Evolutionary conservation across 2,888 invertebrate genomes (phyloP).

Genomic region (Sialis lutaria): DNA sequence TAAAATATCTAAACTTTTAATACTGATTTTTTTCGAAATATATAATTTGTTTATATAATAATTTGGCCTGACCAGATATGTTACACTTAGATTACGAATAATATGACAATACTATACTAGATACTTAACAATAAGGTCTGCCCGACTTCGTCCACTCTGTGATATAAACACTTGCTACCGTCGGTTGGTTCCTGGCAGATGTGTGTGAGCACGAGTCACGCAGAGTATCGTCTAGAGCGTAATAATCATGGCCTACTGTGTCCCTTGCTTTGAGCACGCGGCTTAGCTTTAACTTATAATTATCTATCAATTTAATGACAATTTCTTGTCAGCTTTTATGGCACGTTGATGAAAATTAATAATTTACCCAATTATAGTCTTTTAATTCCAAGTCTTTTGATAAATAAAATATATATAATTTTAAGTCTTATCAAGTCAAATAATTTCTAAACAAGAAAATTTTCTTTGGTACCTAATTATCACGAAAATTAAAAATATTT

Average conservation of each 20-base stretch:
- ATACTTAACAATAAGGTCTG: slow-evolving; percentile 2
- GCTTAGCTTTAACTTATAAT: slow-evolving; percentile 2
- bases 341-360: slow-evolving; percentile 5
- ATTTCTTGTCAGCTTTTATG: slow-evolving; percentile 4
- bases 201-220: too few species aligned
- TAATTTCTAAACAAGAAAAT: slow-evolving; percentile 4
- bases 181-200: too few species aligned
- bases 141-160: not conserved
- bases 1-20: slow-evolving; percentile 5
- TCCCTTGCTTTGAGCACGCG: slow-evolving; percentile 4
- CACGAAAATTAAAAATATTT: slow-evolving; percentile 6
- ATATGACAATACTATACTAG: slow-evolving; percentile 1
- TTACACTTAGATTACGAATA: slow-evolving; percentile 5
- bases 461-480: slow-evolving; percentile 7
- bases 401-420: slow-evolving; percentile 1
- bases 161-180: too few species aligned
- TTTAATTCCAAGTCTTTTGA: slow-evolving; percentile 5
- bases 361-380: slow-evolving; percentile 3
- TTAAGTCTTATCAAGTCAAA: slow-evolving; percentile 4
- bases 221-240: not conserved
- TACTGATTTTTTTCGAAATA: slow-evolving; percentile 6
- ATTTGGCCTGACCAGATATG: slow-evolving; percentile 8
- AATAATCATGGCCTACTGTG: slow-evolving; percentile 3
- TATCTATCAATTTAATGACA: slow-evolving; percentile 1
- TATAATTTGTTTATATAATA: slow-evolving; percentile 6